Evolutionary conservation across 2,888 invertebrate genomes (phyloP), one percentile per base, ranked within the genome.

Genomic region (Himalopsyche japonica): DNA sequence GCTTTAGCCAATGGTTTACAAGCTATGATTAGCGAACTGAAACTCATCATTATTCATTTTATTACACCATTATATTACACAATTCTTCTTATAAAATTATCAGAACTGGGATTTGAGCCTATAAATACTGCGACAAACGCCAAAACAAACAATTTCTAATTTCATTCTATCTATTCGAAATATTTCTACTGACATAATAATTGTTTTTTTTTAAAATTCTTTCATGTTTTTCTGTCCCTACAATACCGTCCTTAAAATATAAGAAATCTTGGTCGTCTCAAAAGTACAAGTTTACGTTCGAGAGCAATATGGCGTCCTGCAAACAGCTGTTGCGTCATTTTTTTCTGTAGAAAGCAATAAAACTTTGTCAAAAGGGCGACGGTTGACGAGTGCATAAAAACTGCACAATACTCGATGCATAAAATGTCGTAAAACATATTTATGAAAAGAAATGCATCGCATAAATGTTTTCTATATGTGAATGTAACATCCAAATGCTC

Each of bases 321-420:
- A 30, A 82, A 83, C 83, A 83, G 80, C 83, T 83, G 83, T 83
- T 83, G 49, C 43, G 32, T 76, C 30, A 12, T 43, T 34, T 57
- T 83, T 83, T 80, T 64, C 34, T 27, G 37, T 76, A 27, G 64
- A 82, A 76, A 82, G 81, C 82, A 79, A 81, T 84, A 86, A 86
- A 86, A 83, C 76, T 70, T 79, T 76, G 83, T 84, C 86, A 86
- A 81, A 83, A 84, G 86, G 86, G 83, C 77, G 79, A 82, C 80
- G 82, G 86, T 84, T 83, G 84, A 86, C 86, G 86, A 84, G 82
- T 82, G 83, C 83, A 85, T 85, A 85, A 85, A 85, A 86, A 86
- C 82, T 57, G 64, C 84, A 85, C 85, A 85, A 85, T 85, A 81
- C 82, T 81, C 82, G 70, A 77, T 81, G 85, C 82, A 82, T 78